Base-by-base conservation (phyloP, 2,113 vertebrate species). In the Neodontobutis hainanensis region DNA sequence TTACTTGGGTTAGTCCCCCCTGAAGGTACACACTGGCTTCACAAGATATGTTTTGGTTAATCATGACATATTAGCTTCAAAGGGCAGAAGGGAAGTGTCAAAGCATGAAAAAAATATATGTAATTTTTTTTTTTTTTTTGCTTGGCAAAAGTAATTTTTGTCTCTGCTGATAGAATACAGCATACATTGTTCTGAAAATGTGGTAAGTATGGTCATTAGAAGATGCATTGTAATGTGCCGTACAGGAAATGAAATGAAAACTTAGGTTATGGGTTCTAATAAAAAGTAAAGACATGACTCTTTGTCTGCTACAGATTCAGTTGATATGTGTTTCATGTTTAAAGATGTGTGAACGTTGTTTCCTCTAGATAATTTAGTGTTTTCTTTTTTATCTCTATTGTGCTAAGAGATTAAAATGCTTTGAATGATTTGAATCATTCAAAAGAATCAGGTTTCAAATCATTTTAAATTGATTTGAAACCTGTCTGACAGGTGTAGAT, bases 31-130 rank as follows among this genome's bases (percentile, higher is more conserved):
- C 61, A 32, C 42, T 49, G 27, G 50, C 16, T 68, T 79, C 68
- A 71, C 46, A 42, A 67, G 74, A 64, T 68, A 38, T 45, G 14
- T 78, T 79, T 85, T 59, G 48, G 50, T 80, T 69, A 78, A 70
- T 78, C 56, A 45, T 77, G 66, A 82, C 42, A 43, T 63, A 53
- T 52, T 8, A 64, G 46, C 48, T 49, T 51, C 27, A 34, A 65
- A 55, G 65, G 48, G 59, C 73, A 62, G 65, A 70, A 36, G 65
- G 48, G 38, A 50, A 38, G 60, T 82, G 63, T 70, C 34, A 63
- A 34, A 65, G 57, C 35, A 8, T 51, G 11, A 67, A 32, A 9
- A 46, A 56, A 69, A 45, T 27, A 27, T 27, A 27, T 38, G 36
- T 38, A 5, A 38, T 38, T 38, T 38, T 38, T 38, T 4, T 38